Evolutionary conservation across 2,113 vertebrate species (phyloP), one percentile per base, ranked within the genome.

Genomic region (Clupea harengus): DNA sequence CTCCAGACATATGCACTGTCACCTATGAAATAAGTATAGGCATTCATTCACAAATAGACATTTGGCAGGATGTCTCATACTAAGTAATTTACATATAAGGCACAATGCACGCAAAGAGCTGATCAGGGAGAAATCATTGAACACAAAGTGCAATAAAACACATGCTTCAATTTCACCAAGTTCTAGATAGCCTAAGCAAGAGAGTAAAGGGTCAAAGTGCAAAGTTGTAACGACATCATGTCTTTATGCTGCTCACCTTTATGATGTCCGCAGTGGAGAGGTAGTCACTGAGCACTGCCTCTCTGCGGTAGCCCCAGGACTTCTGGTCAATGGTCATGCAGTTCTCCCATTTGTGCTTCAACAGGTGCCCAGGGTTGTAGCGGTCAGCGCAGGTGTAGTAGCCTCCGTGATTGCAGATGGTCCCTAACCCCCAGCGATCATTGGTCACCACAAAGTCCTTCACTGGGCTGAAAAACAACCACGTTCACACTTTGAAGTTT

Each of bases 261-360:
- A 78, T 78, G 32, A 78, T 78, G 9, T 78, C 72, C 32, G 4
- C 11, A 0, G 94, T 93, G 7, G 94, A 89, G 75, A 99, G 93
- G 89, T 96, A 97, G 88, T 99, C 97, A 0, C 57, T 81, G 1
- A 99, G 94, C 1, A 72, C 87, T 2, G 98, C 96, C 0, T 99
- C 91, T 85, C 98, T 95, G 87, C 98, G 93, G 91, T 96, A 99
- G 0, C 97, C 96, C 98, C 98, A 99, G 0, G 98, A 99, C 67
- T 67, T 45, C 75, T 86, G 93, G 94, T 99, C 98, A 32, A 99
- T 95, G 72, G 95, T 96, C 97, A 99, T 97, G 89, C 98, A 99
- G 94, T 97, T 99, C 89, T 99, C 98, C 98, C 98, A 99, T 85
- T 99, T 99, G 91, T 93, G 98, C 5, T 93, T 92, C 88, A 99